These are phyloP conservation scores for Leucopternis melanops DNA, from an alignment of 2,113 vertebrate genomes.

Conservation along the genomic window DNA sequence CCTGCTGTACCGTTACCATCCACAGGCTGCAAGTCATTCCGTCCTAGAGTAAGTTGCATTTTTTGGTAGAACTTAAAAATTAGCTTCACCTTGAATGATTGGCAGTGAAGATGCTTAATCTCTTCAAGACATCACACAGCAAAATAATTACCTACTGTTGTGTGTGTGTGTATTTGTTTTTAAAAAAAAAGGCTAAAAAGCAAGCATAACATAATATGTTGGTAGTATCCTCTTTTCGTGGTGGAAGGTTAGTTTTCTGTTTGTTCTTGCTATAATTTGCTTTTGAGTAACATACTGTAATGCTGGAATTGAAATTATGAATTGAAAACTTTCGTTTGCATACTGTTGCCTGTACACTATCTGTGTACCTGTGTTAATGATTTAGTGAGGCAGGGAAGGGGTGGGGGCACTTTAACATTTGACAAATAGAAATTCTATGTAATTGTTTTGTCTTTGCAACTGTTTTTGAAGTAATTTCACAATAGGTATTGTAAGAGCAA, in stretches of 20 bases:
- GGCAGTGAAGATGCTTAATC: background rate
- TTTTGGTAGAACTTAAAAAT: background rate
- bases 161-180: background rate
- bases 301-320: background rate
- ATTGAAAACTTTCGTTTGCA: background rate
- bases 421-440: background rate
- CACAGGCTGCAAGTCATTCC: constrained; percentile 79
- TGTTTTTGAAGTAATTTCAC: background rate
- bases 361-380: rapidly evolving
- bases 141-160: background rate
- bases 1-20: constrained; percentile 89
- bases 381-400: background rate
- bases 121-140: background rate
- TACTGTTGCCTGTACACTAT: rapidly evolving
- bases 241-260: background rate
- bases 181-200: background rate
- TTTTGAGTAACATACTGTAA: background rate
- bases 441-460: background rate
- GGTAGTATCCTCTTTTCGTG: background rate
- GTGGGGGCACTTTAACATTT: background rate
- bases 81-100: background rate
- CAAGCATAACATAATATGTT: too few relatives aligned
- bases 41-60: constrained; percentile 82
- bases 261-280: background rate
- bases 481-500: background rate